Percentiles rank a stretch among this genome's conserved stretches.
phyloP scores from a whole-genome alignment of 1,140 invertebrate species.

The Coelopa frigida region DNA sequence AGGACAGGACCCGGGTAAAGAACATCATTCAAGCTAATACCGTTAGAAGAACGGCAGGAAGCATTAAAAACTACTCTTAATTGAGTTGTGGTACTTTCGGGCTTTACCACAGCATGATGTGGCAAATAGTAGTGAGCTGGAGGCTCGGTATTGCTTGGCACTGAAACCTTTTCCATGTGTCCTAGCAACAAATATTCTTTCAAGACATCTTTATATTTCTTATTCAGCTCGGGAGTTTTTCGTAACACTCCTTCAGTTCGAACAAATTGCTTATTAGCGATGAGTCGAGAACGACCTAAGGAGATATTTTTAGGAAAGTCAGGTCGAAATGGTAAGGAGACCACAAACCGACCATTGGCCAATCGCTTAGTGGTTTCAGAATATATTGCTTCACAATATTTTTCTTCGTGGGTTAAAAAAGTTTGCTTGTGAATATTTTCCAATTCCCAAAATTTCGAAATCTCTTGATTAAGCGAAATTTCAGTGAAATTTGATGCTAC shows the following conservation, averaged over 20 bases:
- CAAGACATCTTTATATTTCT: constrained; percentile 13
- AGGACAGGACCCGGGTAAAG: constrained; percentile 12
- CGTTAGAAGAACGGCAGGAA: constrained; percentile 12
- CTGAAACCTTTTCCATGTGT: constrained; percentile 21
- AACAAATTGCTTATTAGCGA: too few relatives aligned
- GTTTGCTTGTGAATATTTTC: too few relatives aligned
- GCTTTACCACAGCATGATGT: constrained; percentile 29
- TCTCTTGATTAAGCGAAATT: too few relatives aligned
- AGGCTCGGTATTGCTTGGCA: constrained; percentile 15
- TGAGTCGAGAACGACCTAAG: too few relatives aligned
- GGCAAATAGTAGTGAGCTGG: constrained; percentile 18
- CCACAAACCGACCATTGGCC: too few relatives aligned
- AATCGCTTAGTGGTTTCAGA: too few relatives aligned
- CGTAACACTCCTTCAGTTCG: constrained; percentile 15
- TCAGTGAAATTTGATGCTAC: too few relatives aligned
- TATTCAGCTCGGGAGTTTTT: constrained; percentile 10
- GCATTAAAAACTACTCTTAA: constrained; percentile 21
- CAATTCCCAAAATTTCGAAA: too few relatives aligned
- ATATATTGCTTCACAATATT: too few relatives aligned
- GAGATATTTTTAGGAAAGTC: too few relatives aligned
- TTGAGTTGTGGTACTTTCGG: constrained; percentile 15
- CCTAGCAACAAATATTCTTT: constrained; percentile 24
- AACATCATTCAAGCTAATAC: constrained; percentile 18
- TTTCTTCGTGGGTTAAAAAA: too few relatives aligned
- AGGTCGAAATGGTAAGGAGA: too few relatives aligned